phyloP scores from a whole-genome alignment of 1,140 invertebrate genomes.

The Doryteuthis pealeii region DNA sequence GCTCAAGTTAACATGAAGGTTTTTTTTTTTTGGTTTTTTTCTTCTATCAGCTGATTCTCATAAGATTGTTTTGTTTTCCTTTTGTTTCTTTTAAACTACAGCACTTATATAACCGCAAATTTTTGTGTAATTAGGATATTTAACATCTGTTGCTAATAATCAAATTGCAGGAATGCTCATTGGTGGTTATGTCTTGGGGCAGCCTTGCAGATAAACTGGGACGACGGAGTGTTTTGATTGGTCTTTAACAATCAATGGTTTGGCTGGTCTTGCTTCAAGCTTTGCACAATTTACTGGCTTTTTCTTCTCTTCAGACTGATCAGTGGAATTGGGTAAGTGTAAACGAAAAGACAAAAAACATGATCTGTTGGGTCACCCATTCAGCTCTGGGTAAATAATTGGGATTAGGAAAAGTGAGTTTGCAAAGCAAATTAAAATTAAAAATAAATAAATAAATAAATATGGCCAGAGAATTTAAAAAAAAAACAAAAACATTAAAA shows the following conservation, averaged over 20 bases:
- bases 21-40: too few relatives aligned
- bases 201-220: conserved; percentile 84
- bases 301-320: conserved; percentile 88
- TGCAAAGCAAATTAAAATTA: too few relatives aligned
- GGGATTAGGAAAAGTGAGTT: too few relatives aligned
- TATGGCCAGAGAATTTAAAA: too few relatives aligned
- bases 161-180: conserved; percentile 85
- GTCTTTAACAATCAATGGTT: conserved; percentile 84
- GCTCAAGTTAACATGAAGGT: too few relatives aligned
- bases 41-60: too few relatives aligned
- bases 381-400: too few relatives aligned
- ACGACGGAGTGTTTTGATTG: conserved; percentile 82
- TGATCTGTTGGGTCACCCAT: too few relatives aligned
- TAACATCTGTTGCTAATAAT: background rate
- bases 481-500: too few relatives aligned
- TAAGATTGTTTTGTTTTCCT: background rate
- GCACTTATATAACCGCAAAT: background rate
- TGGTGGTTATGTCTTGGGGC: conserved; percentile 87
- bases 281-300: conserved; percentile 82
- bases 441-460: too few relatives aligned
- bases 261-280: conserved; percentile 84
- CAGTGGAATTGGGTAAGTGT: conserved; percentile 87
- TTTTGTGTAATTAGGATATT: background rate
- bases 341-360: background rate
- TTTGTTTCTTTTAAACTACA: conserved; percentile 2